A percentile compares a stretch with the other conserved stretches of the same genome.
Conservation (phyloP, 2,888 invertebrate species). For the Sarcophaga carnaria region DNA sequence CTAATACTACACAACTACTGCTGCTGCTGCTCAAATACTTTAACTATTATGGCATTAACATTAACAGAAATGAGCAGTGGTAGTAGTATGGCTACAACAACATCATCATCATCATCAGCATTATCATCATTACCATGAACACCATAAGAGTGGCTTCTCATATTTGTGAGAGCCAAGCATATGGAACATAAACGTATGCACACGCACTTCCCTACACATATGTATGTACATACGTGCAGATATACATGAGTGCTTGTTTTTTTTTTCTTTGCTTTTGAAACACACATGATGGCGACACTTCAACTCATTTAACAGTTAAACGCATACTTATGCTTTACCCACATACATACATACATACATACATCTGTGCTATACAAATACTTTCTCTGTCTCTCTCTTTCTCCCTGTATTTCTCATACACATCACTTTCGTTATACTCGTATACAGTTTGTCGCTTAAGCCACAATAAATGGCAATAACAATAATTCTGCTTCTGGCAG, state of each 20-base stretch:
- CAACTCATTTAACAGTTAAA: constrained; percentile 67
- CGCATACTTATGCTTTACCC: constrained; percentile 50
- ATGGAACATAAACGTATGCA: constrained; percentile 29
- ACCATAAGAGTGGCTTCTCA: constrained; percentile 38
- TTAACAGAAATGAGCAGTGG: not conserved
- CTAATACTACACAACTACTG: constrained; percentile 5
- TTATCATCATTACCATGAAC: constrained; percentile 18
- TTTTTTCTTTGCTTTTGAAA: not conserved
- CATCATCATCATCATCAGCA: not conserved
- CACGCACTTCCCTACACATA: not conserved
- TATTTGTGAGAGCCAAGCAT: constrained; percentile 43
- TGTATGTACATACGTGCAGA: not conserved
- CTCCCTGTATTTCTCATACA: not conserved
- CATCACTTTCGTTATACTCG: not conserved
- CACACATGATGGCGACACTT: constrained; percentile 55
- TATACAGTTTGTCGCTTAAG: constrained; percentile 57
- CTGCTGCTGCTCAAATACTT: not conserved
- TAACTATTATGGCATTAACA: not conserved
- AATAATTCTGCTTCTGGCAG: constrained; percentile 68
- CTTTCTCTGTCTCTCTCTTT: not conserved
- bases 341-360: no score
- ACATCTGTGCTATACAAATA: not conserved
- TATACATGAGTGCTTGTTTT: constrained; percentile 31
- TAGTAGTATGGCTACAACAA: constrained; percentile 15
- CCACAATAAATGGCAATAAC: constrained; percentile 70